Evolutionary conservation across 2,888 invertebrate species (phyloP).

Genomic region (Aromia moschata): DNA sequence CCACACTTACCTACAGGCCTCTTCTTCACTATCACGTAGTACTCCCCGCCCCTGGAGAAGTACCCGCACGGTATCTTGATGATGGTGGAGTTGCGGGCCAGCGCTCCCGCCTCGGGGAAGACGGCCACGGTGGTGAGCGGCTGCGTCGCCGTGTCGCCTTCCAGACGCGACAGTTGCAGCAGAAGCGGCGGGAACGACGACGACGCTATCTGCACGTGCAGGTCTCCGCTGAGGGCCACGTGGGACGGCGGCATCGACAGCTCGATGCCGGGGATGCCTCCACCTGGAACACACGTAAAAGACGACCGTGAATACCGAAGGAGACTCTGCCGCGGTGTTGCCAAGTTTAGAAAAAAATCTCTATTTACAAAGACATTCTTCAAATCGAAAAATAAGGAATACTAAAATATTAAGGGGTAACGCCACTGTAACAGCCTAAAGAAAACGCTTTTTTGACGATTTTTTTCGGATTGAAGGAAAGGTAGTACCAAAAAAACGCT

Average conservation of each 20-base stretch:
- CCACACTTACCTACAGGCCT: conserved; percentile 50
- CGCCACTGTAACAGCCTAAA: too few species aligned
- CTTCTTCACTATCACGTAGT: conserved; percentile 66
- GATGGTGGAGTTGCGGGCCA: conserved; percentile 57
- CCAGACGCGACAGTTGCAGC: conserved; percentile 62
- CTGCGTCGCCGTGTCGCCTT: conserved; percentile 58
- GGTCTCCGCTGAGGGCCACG: conserved; percentile 81
- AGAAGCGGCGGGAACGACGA: conserved; percentile 60
- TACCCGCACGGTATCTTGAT: conserved; percentile 73
- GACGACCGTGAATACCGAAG: too few species aligned
- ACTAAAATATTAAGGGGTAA: too few species aligned
- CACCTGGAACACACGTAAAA: conserved; percentile 51
- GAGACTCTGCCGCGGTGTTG: too few species aligned
- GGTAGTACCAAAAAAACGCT: too few species aligned
- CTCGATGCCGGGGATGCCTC: conserved; percentile 57
- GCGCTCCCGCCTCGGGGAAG: conserved; percentile 58
- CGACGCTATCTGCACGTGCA: conserved; percentile 73
- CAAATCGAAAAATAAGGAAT: too few species aligned
- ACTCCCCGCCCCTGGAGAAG: conserved; percentile 77
- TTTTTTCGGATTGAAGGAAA: too few species aligned
- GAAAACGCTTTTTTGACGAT: too few species aligned
- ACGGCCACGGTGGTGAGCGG: conserved; percentile 58
- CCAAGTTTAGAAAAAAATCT: too few species aligned
- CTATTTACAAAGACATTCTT: too few species aligned
- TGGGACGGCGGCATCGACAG: conserved; percentile 73